Evolutionary conservation across 2,797 vertebrate genomes (phyloP), one percentile per base, ranked within the genome.

Genomic region (Gymnothorax reevesii): DNA sequence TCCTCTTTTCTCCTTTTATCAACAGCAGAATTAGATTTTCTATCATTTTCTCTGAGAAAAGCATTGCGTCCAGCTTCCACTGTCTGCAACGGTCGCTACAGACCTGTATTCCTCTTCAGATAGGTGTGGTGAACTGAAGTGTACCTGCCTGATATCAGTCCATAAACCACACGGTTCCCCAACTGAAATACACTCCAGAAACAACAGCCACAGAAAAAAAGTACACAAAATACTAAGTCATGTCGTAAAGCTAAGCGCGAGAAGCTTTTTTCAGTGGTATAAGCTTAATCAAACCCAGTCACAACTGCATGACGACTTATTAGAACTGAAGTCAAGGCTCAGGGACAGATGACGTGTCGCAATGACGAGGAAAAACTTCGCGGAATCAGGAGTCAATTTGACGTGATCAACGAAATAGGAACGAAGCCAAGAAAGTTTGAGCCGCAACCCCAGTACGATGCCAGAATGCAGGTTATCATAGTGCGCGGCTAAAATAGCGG

Each of bases 21-120:
- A 86, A 54, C 73, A 86, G 54, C 22, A 55, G 17, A 52, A 85
- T 71, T 25, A 66, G 27, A 66, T 52, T 73, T 85, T 27, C 20
- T 82, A 27, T 25, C 3, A 4, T 13, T 55, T 57, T 71, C 7
- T 57, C 79, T 71, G 20, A 54, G 22, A 79, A 27, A 60, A 27
- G 69, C 82, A 33, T 25, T 83, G 10, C 59, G n/a, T n/a, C 25
- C 27, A 13, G 25, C 10, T 83, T 27, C 25, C 25, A 4, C 10
- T 83, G 3, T 2, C 52, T 12, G 13, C n/a, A 82, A 4, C 22
- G 4, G 55, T 25, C 10, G 57, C 10, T 6, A 27, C 7, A 59
- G 55, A 9, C 13, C 57, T 33, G 54, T 59, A 4, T 57, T 15
- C n/a, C 27, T 57, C 6, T 17, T 25, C 33, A 15, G n/a, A 27